Evolutionary conservation across 2,888 invertebrate species (phyloP), one percentile per base, ranked within the genome.

Genomic region (Leptinotarsa haldemani): DNA sequence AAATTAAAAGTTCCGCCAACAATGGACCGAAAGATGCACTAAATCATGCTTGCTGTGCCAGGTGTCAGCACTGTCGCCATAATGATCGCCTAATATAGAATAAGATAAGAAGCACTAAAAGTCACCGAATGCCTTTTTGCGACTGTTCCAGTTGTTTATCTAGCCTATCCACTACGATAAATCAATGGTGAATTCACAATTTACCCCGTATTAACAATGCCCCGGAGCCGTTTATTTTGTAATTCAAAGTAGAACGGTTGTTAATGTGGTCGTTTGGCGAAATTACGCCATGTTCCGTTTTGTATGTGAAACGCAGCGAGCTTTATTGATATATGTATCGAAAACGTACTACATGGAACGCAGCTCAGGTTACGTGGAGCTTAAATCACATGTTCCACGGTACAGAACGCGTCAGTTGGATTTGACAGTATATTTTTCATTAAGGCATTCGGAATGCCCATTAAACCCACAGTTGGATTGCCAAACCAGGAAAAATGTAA

Each of bases 41-140:
- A 80, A 81, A 80, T 80, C 80, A 81, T 80, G 78, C 74, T 74
- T 76, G 71, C 71, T 74, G 74, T 74, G 72, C 72, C 77, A 80
- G 78, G 79, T 80, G 80, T 79, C 80, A 74, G 78, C 58, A 70
- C 80, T 80, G 80, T 79, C 80, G 74, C 77, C 53, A 70, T 81
- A 81, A 81, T 78, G 80, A 80, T 78, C 78, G 67, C 80, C 80
- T 79, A 81, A 81, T 81, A 80, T 78, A 81, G 80, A 69, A 76
- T 70, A 64, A 65, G 74, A 79, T 79, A 80, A 78, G 76, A 74
- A 72, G 61, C 77, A 76, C 78, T 77, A 80, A 77, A 75, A 70
- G 75, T 73, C 73, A 71, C 71, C 65, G 69, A 73, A 76, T 73
- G 79, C 77, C 77, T 76, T 78, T 77, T 77, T 69, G 78, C 79